Evolutionary conservation across 2,113 vertebrate species (phyloP).

Genomic region (Python bivittatus): DNA sequence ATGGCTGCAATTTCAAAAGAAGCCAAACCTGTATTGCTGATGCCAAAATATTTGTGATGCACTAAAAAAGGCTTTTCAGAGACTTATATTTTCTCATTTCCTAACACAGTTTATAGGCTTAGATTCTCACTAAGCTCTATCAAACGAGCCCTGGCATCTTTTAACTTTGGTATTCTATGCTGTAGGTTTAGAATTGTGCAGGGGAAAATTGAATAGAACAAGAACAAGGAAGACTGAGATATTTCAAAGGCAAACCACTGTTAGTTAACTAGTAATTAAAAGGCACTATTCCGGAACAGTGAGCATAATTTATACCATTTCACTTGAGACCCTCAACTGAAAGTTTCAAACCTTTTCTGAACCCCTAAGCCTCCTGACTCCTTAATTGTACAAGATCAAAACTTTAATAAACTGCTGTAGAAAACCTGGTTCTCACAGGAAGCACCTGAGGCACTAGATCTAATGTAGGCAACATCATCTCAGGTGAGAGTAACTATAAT

Average conservation of each 20-base stretch:
- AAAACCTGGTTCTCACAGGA: neutral
- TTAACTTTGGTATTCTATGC: neutral
- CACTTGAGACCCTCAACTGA: neutral
- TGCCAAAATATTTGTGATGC: neutral
- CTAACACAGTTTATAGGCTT: neutral
- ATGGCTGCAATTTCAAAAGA: neutral
- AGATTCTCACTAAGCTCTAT: neutral
- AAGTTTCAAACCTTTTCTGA: neutral
- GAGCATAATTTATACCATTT: neutral
- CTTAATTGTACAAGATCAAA: neutral
- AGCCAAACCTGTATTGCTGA: neutral
- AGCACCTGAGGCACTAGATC: neutral
- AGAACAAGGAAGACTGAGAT: neutral
- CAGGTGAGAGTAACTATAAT: neutral
- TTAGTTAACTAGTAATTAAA: neutral
- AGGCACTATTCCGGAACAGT: neutral
- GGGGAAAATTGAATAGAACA: neutral
- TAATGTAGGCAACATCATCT: neutral
- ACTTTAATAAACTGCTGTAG: neutral
- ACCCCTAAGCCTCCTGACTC: neutral
- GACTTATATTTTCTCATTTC: neutral
- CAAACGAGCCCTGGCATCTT: neutral
- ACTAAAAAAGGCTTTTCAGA: neutral
- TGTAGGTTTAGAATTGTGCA: neutral
- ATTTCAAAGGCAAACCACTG: neutral